Evolutionary conservation across 2,888 invertebrate species (phyloP), one percentile per base, ranked within the genome.

Genomic region (Agriopis leucophaearia): DNA sequence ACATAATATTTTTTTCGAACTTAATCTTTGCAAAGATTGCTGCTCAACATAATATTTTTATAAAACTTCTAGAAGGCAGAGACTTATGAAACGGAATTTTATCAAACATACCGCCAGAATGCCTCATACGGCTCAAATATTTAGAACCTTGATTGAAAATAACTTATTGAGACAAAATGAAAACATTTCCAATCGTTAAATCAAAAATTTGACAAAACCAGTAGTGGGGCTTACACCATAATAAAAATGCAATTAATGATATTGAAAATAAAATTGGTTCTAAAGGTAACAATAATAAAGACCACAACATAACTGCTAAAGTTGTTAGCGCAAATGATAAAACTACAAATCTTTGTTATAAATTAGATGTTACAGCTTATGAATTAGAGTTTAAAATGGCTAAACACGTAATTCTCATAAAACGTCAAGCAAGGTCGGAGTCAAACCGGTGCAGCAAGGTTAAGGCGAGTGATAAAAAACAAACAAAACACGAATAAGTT

Each of bases 391-490:
- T 60, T 60, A 51, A 69, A 59, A 38, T 64, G 44, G 68, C 16
- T 40, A 52, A 64, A 57, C 56, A 40, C 18, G 55, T 50, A 56
- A 40, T 47, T 64, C 55, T 60, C 64, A 51, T 51, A 56, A 60
- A 55, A 36, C 63, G 45, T 54, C 62, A 66, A 74, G 75, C 87
- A 86, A 89, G 88, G 88, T 83, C 87, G 77, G 74, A 75, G 74
- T 72, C 77, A 74, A 84, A 84, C 82, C 84, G 81, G 78, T 80
- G 75, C 70, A 69, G 76, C 89, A 89, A 89, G 89, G 89, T 88
- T 88, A 88, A 85, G 86, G 88, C 80, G 75, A 85, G 74, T 77
- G 82, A 87, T 84, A 86, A 88, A 69, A 87, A 86, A 84, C 82
- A 83, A 81, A 81, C 81, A 82, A 80, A 69, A 79, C 77, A 75